Percentiles rank a stretch among this genome's conserved stretches.
Conservation (phyloP, 1,140 invertebrate genomes). For the Drosophila bifasciata region DNA sequence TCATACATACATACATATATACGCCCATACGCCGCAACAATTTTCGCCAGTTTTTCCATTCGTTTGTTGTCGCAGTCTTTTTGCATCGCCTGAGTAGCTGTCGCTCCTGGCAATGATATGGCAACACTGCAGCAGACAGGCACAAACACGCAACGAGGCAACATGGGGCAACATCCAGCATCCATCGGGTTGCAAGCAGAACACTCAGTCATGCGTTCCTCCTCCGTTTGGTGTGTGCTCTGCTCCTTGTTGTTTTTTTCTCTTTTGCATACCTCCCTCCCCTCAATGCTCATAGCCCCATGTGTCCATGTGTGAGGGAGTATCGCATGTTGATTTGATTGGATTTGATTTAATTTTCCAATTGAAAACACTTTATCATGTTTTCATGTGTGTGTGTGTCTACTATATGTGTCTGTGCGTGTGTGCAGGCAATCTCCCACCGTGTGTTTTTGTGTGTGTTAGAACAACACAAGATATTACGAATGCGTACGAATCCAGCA, state of each 20-base stretch:
- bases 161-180: constrained; percentile 7
- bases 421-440: neutral
- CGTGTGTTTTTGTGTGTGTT: neutral
- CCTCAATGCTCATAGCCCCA: neutral
- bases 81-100: constrained; percentile 21
- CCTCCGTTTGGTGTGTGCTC: constrained; percentile 14
- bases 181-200: constrained; percentile 16
- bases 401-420: constrained; percentile 7
- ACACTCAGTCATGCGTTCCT: constrained; percentile 67
- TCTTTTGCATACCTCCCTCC: constrained; percentile 26
- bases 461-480: constrained; percentile 49
- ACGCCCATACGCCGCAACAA: too few relatives aligned
- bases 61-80: constrained; percentile 4
- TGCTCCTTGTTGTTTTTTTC: constrained; percentile 29
- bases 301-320: constrained; percentile 14
- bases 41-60: constrained; percentile 1
- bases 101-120: constrained; percentile 59
- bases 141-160: constrained; percentile 3
- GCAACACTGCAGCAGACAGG: constrained; percentile 49
- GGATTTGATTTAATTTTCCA: constrained; percentile 82
- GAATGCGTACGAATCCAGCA: neutral
- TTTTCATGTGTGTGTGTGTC: constrained; percentile 21
- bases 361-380: constrained; percentile 81
- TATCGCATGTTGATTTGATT: constrained; percentile 79
- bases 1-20: too few relatives aligned